Evolutionary conservation across 2,113 vertebrate species (phyloP), one percentile per base, ranked within the genome.

Genomic region (Morone chrysops): DNA sequence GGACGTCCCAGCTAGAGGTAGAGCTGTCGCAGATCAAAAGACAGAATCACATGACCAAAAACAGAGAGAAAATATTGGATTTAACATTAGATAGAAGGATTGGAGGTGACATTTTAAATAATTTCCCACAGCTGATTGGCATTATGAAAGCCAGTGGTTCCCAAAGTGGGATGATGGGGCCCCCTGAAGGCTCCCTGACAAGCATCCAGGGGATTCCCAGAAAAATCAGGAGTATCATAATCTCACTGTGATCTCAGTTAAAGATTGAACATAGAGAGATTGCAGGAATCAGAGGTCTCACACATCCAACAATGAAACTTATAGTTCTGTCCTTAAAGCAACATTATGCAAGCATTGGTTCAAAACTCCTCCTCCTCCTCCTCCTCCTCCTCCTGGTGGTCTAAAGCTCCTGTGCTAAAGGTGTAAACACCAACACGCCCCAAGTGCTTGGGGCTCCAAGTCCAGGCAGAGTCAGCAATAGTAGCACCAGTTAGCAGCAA

Each of bases 1-100:
- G 91, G 92, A 95, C 89, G 68, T 95, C 94, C 95, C 95, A 96
- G 92, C 95, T 96, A 90, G 95, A 96, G 59, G 94, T 94, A 76
- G 94, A 94, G 90, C 95, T 95, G 95, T 88, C 80, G 66, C 86
- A 78, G 82, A 94, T 81, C 83, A 92, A 78, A 86, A 93, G 65
- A 93, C 74, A 90, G 53, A 89, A 88, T 85, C 85, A 93, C 65
- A 81, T 81, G 72, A 93, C 67, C 38, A 57, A 43, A 71, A 82
- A 59, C 48, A 83, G 53, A 67, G 43, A 66, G 45, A 63, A 82
- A 78, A 81, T 70, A 47, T 79, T 20, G 3, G 43, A 75, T 53
- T 67, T 4, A 76, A 40, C 12, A 45, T 71, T 72, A 65, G 54
- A 38, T 48, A 11, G 69, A 84, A 11, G 45, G 69, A 59, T 11